phyloP scores from a whole-genome alignment of 1,140 invertebrate genomes.

The Monochamus saltuarius region DNA sequence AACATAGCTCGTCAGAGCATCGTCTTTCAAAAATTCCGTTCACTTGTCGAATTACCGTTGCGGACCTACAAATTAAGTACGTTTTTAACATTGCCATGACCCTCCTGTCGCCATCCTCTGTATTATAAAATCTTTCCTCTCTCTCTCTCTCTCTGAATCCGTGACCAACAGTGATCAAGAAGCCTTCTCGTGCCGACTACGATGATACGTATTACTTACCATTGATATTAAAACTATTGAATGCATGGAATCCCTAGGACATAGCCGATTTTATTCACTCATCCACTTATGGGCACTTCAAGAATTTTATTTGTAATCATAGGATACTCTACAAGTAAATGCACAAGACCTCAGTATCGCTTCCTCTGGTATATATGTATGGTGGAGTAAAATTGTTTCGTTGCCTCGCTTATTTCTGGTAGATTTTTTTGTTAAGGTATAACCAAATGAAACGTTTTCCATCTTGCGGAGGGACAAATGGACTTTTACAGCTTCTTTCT shows the following conservation, averaged over 20 bases:
- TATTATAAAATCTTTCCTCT: conserved; percentile 28
- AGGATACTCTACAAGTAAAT: too few species aligned
- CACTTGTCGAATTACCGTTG: conserved; percentile 31
- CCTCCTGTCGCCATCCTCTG: conserved; percentile 21
- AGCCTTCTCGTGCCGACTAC: conserved; percentile 29
- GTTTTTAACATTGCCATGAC: conserved; percentile 27
- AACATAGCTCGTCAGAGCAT: conserved; percentile 38
- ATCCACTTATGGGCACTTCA: too few species aligned
- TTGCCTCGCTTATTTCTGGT: too few species aligned
- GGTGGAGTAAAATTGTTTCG: too few species aligned
- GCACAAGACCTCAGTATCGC: too few species aligned
- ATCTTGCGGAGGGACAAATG: too few species aligned
- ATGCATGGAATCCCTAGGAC: conserved; percentile 23
- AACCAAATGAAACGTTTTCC: too few species aligned
- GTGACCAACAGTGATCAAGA: conserved; percentile 33
- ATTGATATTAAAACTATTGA: conserved; percentile 26
- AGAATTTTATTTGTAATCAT: too few species aligned
- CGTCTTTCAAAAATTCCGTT: conserved; percentile 44
- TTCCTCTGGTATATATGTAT: too few species aligned
- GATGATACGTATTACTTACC: conserved; percentile 30
- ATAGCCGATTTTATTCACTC: not conserved
- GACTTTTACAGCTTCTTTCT: too few species aligned
- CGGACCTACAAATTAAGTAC: conserved; percentile 11
- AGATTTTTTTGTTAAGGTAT: too few species aligned
- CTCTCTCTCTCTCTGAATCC: conserved; percentile 23